Evolutionary conservation across 2,113 vertebrate genomes (phyloP), one percentile per base, ranked within the genome.

Genomic region (Axis porcinus): DNA sequence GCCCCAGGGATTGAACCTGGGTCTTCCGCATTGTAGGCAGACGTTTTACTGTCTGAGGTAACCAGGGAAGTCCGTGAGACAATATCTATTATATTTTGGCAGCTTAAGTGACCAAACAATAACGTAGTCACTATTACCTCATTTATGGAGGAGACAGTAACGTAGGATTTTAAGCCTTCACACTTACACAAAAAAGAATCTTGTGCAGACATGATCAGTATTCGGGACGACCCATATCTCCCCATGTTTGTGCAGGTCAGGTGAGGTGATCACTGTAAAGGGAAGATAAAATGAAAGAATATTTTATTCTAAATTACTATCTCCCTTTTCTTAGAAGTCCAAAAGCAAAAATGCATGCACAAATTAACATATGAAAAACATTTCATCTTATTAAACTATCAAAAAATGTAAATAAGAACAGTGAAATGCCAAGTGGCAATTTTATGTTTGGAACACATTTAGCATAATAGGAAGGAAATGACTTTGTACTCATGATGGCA

Each of bases 121-220:
- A 82, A 47, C 0, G 5, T 2, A 28, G n/a, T n/a, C 47, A 36
- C 64, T 52, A n/a, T 12, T 19, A 43, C 3, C 23, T 58, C 36
- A 47, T 33, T 36, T 57, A 10, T 7, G 28, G n/a, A 36, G 82
- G 86, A 89, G 23, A 79, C 33, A 43, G 50, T 14, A 50, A 60
- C 4, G 27, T 4, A 64, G 13, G 52, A 36, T 90, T 16, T 17
- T 25, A 40, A 89, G 6, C 27, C 57, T 30, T 82, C 43, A 52
- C 98, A 99, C 99, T 99, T 98, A 99, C 99, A 99, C 99, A 99
- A 99, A 99, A 99, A 99, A 99, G 98, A 99, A 99, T 87, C 99
- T 99, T 96, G 99, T 99, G 98, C 99, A 99, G 98, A 99, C 99
- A 0, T 99, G 99, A 97, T 99, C 99, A 1, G 99, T 99, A 90